A percentile compares a stretch with the other conserved stretches of the same genome.
phyloP scores from a whole-genome alignment of 2,797 vertebrate genomes.

The Pseudomugil gertrudae region DNA sequence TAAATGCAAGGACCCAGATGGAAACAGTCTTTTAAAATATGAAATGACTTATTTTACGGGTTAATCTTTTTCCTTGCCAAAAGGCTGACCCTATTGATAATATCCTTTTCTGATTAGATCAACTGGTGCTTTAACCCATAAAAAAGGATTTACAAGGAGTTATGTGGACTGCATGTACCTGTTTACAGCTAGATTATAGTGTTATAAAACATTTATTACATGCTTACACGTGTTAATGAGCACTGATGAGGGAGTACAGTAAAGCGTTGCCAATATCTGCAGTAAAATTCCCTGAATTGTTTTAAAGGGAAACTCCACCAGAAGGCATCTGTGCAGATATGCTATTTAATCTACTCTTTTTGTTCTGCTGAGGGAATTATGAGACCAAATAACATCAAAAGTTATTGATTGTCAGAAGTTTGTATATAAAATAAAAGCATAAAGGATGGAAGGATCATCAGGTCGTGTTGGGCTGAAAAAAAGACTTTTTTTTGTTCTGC shows the following conservation, averaged over 20 bases:
- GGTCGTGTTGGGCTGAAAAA: too few relatives aligned
- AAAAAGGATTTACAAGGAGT: neutral
- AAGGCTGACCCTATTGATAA: neutral
- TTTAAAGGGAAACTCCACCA: neutral
- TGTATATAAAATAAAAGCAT: neutral
- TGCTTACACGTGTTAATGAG: neutral
- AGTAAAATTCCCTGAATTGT: neutral
- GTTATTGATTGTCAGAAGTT: neutral
- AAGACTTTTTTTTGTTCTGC: neutral
- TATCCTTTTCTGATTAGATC: neutral
- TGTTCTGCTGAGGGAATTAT: neutral
- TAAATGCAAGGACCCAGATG: neutral
- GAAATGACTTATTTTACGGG: neutral
- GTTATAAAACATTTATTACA: conserved; percentile 1
- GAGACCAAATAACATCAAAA: neutral
- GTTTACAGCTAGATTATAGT: neutral
- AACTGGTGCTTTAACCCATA: neutral
- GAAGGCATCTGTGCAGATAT: too few relatives aligned
- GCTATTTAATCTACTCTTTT: too few relatives aligned
- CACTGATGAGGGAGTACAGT: neutral
- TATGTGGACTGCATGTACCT: neutral
- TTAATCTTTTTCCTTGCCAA: neutral
- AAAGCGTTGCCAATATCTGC: neutral
- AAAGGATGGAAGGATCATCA: too few relatives aligned
- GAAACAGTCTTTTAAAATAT: too few relatives aligned